phyloP scores from a whole-genome alignment of 1,140 invertebrate species.

The Zophobas morio region DNA sequence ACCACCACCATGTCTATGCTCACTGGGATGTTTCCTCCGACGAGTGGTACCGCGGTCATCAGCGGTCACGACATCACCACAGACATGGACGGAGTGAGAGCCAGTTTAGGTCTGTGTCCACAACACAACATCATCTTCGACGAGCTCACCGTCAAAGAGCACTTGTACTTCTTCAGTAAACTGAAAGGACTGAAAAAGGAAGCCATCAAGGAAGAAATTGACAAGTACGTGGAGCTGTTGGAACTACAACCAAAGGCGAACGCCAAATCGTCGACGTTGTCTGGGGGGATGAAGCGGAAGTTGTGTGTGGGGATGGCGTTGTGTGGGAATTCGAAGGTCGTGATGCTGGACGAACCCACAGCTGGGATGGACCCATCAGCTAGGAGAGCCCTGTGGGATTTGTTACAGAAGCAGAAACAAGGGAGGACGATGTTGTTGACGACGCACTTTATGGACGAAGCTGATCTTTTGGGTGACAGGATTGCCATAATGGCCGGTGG shows the following conservation, averaged over 20 bases:
- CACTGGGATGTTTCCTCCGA: slow-evolving; percentile 79
- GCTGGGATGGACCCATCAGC: slow-evolving; percentile 97
- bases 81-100: slow-evolving; percentile 74
- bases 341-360: slow-evolving; percentile 95
- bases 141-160: slow-evolving; percentile 90
- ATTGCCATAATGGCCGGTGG: slow-evolving; percentile 92
- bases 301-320: slow-evolving; percentile 85
- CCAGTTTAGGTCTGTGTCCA: slow-evolving; percentile 89
- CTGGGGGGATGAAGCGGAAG: slow-evolving; percentile 90
- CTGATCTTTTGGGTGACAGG: slow-evolving; percentile 93
- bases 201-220: slow-evolving; percentile 70
- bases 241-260: slow-evolving; percentile 73
- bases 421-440: slow-evolving; percentile 83
- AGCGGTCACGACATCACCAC: slow-evolving; percentile 78
- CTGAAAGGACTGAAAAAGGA: slow-evolving; percentile 79
- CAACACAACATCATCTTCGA: slow-evolving; percentile 97
- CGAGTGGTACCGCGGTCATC: slow-evolving; percentile 78
- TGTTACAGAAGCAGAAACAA: slow-evolving; percentile 75
- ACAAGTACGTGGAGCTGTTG: slow-evolving; percentile 78
- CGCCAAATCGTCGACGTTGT: slow-evolving; percentile 74
- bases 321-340: slow-evolving; percentile 76
- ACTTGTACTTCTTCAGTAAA: slow-evolving; percentile 89
- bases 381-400: slow-evolving; percentile 90
- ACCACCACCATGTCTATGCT: slow-evolving; percentile 88
- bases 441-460: slow-evolving; percentile 99